These are phyloP conservation scores for Phrynocephalus versicolor DNA, from an alignment of 2,113 vertebrate genomes.

Conservation along the genomic window DNA sequence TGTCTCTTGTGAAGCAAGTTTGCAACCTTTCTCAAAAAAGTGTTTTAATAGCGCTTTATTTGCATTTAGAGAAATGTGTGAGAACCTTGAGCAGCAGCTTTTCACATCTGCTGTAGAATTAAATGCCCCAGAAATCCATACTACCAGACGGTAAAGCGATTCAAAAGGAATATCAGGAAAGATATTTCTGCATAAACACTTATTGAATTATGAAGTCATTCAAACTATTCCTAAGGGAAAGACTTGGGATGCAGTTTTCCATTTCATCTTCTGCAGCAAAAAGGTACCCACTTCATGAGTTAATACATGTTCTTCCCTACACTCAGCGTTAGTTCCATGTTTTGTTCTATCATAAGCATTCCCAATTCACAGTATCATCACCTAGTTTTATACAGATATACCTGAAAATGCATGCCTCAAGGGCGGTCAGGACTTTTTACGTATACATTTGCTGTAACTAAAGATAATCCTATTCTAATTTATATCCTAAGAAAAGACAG, in stretches of 20 bases:
- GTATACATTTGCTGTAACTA: not conserved
- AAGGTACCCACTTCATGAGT: not conserved
- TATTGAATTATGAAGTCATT: conserved; percentile 7
- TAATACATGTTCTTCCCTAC: not conserved
- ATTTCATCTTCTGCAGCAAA: not conserved
- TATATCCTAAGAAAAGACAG: too few relatives aligned
- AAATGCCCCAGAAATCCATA: conserved; percentile 3
- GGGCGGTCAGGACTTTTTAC: not conserved
- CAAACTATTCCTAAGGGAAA: not conserved
- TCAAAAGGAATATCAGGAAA: not conserved
- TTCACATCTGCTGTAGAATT: not conserved
- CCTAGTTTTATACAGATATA: not conserved
- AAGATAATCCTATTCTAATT: too few relatives aligned
- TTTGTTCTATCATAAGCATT: not conserved
- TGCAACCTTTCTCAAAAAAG: not conserved
- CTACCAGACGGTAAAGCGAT: conserved; percentile 17
- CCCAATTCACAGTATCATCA: not conserved
- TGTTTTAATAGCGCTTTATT: not conserved
- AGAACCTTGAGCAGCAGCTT: conserved; percentile 16
- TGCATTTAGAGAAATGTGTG: not conserved
- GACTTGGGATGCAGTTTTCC: not conserved
- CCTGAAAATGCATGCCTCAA: not conserved
- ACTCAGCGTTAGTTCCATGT: not conserved
- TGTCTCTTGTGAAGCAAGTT: not conserved
- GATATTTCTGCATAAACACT: not conserved